phyloP scores from a whole-genome alignment of 1,140 invertebrate species.

The Drosophila carrolli region DNA sequence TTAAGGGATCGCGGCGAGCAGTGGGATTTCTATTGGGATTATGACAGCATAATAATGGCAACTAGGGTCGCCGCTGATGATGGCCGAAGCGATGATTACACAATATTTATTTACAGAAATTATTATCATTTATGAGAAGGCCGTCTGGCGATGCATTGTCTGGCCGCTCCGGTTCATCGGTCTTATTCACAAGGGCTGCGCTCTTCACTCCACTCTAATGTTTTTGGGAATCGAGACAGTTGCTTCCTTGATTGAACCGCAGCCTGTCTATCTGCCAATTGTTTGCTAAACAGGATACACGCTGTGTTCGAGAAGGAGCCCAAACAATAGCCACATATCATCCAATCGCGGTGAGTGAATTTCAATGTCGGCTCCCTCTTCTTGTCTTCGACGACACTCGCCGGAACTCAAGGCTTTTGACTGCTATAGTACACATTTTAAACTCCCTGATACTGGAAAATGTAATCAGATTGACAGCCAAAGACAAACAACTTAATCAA shows the following conservation, averaged over 20 bases:
- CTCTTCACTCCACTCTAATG: background rate
- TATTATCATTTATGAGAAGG: constrained; percentile 73
- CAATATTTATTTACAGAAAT: constrained; percentile 77
- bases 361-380: background rate
- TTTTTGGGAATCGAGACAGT: constrained; percentile 68
- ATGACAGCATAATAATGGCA: constrained; percentile 73
- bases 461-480: too few species aligned
- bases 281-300: constrained; percentile 28
- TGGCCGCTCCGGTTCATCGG: constrained; percentile 27
- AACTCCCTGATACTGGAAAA: too few species aligned
- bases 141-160: constrained; percentile 30
- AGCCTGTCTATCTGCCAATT: constrained; percentile 33
- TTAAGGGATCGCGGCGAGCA: constrained; percentile 56
- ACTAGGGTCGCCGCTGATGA: constrained; percentile 24
- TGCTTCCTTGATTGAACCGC: constrained; percentile 59
- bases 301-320: background rate
- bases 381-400: too few species aligned
- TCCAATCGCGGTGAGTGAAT: background rate
- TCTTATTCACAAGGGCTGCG: constrained; percentile 22
- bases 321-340: constrained; percentile 22
- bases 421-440: too few species aligned
- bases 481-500: too few species aligned
- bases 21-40: constrained; percentile 66
- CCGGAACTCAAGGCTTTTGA: too few species aligned
- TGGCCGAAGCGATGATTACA: constrained; percentile 65